Evolutionary conservation across 2,113 vertebrate species (phyloP).

Genomic region (Aythya baeri): DNA sequence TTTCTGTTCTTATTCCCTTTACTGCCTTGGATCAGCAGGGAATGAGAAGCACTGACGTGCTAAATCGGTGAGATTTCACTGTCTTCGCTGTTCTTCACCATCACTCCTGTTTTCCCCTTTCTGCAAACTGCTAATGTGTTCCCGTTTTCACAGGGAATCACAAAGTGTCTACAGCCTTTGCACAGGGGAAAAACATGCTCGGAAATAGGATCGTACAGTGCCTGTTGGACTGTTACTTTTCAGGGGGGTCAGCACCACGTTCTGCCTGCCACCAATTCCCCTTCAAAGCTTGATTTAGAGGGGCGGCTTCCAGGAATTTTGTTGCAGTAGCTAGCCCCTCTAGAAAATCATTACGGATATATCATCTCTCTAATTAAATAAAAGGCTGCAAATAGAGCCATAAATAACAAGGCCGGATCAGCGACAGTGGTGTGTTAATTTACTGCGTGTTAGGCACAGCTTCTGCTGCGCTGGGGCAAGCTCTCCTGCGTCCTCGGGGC

Average conservation of each 20-base stretch:
- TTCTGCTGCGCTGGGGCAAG: neutral
- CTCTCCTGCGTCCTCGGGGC: accelerated
- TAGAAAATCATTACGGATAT: neutral
- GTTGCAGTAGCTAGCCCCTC: neutral
- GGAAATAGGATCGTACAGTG: neutral
- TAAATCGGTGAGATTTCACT: conserved; percentile 47
- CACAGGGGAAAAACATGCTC: neutral
- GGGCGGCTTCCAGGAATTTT: neutral
- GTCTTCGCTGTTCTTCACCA: conserved; percentile 34
- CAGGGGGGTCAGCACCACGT: neutral
- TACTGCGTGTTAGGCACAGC: neutral
- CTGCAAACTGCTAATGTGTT: neutral
- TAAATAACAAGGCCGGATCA: neutral
- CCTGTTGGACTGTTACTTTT: neutral
- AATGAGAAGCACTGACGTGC: conserved; percentile 20
- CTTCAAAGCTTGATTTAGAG: neutral
- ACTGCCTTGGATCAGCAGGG: conserved; percentile 38
- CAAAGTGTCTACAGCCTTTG: neutral
- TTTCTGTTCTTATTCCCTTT: conserved; percentile 51
- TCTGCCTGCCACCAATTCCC: neutral
- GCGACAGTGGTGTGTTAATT: neutral
- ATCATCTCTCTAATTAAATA: neutral
- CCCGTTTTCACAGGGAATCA: neutral
- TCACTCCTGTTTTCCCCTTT: neutral
- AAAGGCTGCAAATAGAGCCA: neutral